Evolutionary conservation across 2,797 vertebrate genomes (phyloP).

Genomic region (Uromys caudimaculatus): DNA sequence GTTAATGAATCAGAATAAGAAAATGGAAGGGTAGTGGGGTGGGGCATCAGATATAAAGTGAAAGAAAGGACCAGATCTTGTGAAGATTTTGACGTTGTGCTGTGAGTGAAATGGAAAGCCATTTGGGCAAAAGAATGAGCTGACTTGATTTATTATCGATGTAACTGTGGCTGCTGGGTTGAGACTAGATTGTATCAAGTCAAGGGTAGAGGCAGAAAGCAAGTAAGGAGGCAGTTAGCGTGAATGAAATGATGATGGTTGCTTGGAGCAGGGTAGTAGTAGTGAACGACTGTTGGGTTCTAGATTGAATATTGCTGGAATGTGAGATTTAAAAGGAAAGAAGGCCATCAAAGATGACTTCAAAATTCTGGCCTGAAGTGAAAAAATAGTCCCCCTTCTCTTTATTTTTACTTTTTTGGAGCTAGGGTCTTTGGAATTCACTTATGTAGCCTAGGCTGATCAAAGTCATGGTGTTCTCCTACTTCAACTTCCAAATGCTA

Average conservation of each 20-base stretch:
- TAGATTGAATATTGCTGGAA: constrained; percentile 40
- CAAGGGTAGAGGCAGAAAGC: constrained; percentile 11
- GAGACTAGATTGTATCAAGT: constrained; percentile 28
- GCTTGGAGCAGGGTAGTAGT: neutral
- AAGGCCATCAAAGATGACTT: neutral
- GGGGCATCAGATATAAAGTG: neutral
- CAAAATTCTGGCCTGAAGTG: constrained; percentile 16
- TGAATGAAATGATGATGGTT: neutral
- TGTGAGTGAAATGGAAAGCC: constrained; percentile 24
- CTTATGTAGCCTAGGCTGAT: neutral
- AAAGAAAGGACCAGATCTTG: constrained; percentile 5
- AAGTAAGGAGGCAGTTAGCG: neutral
- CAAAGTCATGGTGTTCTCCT: neutral
- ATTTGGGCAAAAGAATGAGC: constrained; percentile 28
- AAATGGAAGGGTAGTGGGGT: constrained; percentile 1
- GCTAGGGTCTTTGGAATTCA: neutral
- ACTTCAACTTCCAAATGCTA: neutral
- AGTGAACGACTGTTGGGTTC: constrained; percentile 53
- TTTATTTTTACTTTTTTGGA: neutral
- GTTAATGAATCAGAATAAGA: constrained; percentile 19
- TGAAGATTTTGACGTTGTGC: constrained; percentile 3
- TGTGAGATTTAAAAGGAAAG: constrained; percentile 40
- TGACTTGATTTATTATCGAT: neutral
- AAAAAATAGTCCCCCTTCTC: neutral
- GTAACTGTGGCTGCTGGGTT: neutral